Percentiles rank a stretch among this genome's conserved stretches.
Evolutionary conservation across 2,888 invertebrate species (phyloP).

Genomic region (Mantis religiosa): DNA sequence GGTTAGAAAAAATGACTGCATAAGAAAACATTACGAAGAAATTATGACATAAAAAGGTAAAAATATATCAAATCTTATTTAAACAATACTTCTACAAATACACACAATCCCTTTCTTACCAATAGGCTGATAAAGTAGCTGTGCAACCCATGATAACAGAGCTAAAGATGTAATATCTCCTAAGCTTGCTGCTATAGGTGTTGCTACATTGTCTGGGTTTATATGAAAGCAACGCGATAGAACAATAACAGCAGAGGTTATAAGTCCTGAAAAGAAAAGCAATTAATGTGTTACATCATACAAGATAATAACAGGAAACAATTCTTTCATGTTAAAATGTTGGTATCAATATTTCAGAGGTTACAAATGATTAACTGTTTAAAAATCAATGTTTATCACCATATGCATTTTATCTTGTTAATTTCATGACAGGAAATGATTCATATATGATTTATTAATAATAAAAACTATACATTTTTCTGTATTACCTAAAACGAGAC

Average conservation of each 20-base stretch:
- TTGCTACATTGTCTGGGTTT: constrained; percentile 77
- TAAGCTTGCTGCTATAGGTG: constrained; percentile 73
- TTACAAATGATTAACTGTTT: background rate
- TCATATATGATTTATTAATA: background rate
- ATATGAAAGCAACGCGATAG: constrained; percentile 63
- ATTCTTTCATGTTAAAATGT: background rate
- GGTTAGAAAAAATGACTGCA: no score
- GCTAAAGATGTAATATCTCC: constrained; percentile 73
- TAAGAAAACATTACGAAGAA: background rate
- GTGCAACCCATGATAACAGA: constrained; percentile 55
- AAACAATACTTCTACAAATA: background rate
- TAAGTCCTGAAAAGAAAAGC: constrained; percentile 43
- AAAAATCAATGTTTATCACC: background rate
- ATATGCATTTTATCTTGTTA: no score
- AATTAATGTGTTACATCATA: background rate
- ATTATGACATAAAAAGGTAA: background rate
- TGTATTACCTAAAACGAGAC: constrained; percentile 57
- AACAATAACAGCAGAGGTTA: constrained; percentile 69
- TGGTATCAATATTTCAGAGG: background rate
- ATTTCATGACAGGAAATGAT: no score
- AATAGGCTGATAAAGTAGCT: constrained; percentile 53
- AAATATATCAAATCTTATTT: background rate
- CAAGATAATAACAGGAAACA: no score
- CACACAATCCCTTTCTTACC: constrained; percentile 40
- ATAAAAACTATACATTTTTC: background rate